Conservation (phyloP, 2,888 invertebrate genomes). For the Scaptomyza reducta region DNA sequence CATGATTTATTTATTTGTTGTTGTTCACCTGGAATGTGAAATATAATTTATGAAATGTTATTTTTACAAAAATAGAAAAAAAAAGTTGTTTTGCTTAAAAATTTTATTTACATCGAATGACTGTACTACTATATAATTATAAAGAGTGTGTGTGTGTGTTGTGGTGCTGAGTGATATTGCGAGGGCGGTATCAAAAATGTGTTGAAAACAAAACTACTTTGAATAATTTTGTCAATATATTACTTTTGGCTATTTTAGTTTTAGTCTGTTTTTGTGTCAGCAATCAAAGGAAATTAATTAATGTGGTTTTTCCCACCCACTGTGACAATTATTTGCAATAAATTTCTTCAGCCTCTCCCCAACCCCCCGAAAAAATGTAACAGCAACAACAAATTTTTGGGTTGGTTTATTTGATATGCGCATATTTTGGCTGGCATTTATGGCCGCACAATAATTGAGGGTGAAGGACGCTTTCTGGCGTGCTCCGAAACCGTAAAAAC, state of each 20-base stretch:
- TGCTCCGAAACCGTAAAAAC: slow-evolving; percentile 55
- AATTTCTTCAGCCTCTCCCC: slow-evolving; percentile 9
- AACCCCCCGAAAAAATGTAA: not conserved
- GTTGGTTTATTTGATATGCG: slow-evolving; percentile 46
- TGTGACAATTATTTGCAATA: slow-evolving; percentile 31
- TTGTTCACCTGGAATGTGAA: slow-evolving; percentile 19
- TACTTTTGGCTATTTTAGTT: not conserved
- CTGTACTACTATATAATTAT: slow-evolving; percentile 19
- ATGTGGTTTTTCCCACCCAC: slow-evolving; percentile 9
- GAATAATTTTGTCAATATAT: not conserved
- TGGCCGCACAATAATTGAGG: slow-evolving; percentile 64
- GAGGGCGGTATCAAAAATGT: slow-evolving; percentile 42
- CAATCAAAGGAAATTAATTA: slow-evolving; percentile 5
- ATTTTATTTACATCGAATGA: slow-evolving; percentile 42
- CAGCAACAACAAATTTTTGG: not conserved
- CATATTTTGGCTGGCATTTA: slow-evolving; percentile 62
- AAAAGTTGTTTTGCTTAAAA: slow-evolving; percentile 12
- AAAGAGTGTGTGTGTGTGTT: not conserved
- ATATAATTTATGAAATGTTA: not conserved
- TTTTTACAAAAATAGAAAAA: slow-evolving; percentile 15
- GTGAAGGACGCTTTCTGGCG: slow-evolving; percentile 74
- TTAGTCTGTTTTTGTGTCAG: not conserved
- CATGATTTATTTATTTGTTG: slow-evolving; percentile 18
- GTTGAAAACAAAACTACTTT: too few species aligned
- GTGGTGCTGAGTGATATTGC: slow-evolving; percentile 31